Base-by-base conservation (phyloP, 2,797 vertebrate genomes). In the Synanceia verrucosa region DNA sequence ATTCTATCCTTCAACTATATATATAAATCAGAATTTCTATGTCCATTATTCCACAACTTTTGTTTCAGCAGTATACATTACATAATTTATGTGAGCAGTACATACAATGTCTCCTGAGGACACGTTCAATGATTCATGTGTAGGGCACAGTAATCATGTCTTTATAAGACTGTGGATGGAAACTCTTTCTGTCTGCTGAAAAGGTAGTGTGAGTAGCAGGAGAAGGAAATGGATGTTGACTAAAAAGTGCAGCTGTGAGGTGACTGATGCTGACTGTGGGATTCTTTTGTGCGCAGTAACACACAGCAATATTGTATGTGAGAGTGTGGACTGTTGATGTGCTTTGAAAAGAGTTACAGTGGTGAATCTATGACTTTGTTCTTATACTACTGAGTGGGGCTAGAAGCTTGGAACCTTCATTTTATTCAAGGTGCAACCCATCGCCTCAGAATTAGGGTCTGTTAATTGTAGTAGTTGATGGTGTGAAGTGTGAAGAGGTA, bases 211-310 rank as follows among this genome's bases (percentile, higher is more conserved):
- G 70, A 82, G 78, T 70, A 73, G 82, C 46, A 16, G 57, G 26
- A 64, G 69, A 79, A 36, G 50, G 74, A 78, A 78, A 79, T 70
- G 56, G 74, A 84, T 79, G 80, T 61, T 67, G 84, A 79, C 67
- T 70, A 77, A 81, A 82, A 70, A 62, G 79, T 82, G 68, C 11
- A n/a, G 29, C 65, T 80, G 66, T 70, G 60, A 76, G 64, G 74
- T 70, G 46, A 65, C 18, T 9, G 62, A 83, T 79, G 79, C 74
- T 87, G 87, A 88, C 81, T 67, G 53, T 68, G 53, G 28, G 19
- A 81, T 75, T 88, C 57, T 63, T 87, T 81, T 86, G 70, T 90
- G 36, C 73, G 47, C 0, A 48, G 70, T 75, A 85, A 70, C 50
- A 46, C 52, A 67, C 39, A 12, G 52, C 5, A 6, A 79, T 48